These are phyloP conservation scores for Euproctis similis DNA, from an alignment of 2,888 invertebrate species.

Conservation along the genomic window DNA sequence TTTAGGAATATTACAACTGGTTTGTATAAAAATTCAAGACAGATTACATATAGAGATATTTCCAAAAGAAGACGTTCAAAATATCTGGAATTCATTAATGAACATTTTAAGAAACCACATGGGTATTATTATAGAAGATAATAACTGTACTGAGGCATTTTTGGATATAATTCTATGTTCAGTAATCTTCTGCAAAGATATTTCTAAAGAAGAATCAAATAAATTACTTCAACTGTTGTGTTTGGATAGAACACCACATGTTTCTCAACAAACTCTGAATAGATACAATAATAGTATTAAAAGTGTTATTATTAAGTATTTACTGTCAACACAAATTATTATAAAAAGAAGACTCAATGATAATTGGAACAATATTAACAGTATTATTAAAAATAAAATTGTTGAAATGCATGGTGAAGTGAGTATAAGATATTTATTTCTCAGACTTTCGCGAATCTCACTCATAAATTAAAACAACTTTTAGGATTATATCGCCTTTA, in stretches of 20 bases:
- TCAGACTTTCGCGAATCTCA: no score
- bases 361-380: constrained; percentile 32
- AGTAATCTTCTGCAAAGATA: constrained; percentile 25
- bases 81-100: constrained; percentile 32
- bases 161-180: constrained; percentile 38
- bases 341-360: constrained; percentile 32
- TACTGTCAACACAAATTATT: constrained; percentile 32
- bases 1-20: constrained; percentile 39
- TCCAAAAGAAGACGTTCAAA: constrained; percentile 18
- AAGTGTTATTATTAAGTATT: constrained; percentile 36
- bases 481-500: no score
- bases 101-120: constrained; percentile 34
- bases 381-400: constrained; percentile 35
- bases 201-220: constrained; percentile 28
- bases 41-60: constrained; percentile 15
- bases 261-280: constrained; percentile 28
- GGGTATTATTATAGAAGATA: constrained; percentile 26
- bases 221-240: constrained; percentile 39
- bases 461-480: no score
- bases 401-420: constrained; percentile 20
- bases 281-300: constrained; percentile 29
- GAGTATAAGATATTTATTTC: no score
- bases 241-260: constrained; percentile 30
- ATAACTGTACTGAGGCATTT: constrained; percentile 22
- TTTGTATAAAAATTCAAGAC: constrained; percentile 20